Evolutionary conservation across 2,888 invertebrate genomes (phyloP).

Genomic region (Diloba caeruleocephala): DNA sequence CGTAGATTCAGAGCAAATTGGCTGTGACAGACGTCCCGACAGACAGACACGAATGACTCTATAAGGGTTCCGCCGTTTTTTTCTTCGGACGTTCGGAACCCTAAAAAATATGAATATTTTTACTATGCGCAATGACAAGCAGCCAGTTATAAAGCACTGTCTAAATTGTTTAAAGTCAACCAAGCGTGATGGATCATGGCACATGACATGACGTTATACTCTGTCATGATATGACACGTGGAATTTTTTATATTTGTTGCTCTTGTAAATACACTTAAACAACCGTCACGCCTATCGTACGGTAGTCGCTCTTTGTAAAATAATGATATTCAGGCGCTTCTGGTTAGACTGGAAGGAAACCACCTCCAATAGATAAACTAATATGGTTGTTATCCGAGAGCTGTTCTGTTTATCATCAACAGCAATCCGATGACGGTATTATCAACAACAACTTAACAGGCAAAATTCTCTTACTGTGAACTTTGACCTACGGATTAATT

Average conservation of each 20-base stretch:
- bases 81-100: too few relatives aligned
- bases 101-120: conserved; percentile 8
- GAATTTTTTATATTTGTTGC: conserved; percentile 61
- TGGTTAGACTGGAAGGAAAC: not conserved
- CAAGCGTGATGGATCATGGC: conserved; percentile 69
- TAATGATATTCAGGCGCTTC: not conserved
- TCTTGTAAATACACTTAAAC: conserved; percentile 32
- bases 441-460: too few relatives aligned
- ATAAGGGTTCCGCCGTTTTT: too few relatives aligned
- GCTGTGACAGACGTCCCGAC: too few relatives aligned
- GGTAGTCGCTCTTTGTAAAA: not conserved
- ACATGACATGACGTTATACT: conserved; percentile 53
- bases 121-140: conserved; percentile 36
- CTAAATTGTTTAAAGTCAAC: conserved; percentile 65
- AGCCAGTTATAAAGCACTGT: conserved; percentile 43
- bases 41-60: too few relatives aligned
- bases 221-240: conserved; percentile 57
- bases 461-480: too few relatives aligned
- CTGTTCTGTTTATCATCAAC: too few relatives aligned
- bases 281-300: not conserved
- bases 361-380: not conserved
- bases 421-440: too few relatives aligned
- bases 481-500: too few relatives aligned
- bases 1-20: too few relatives aligned
- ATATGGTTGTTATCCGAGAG: not conserved